Percentiles rank a stretch among this genome's conserved stretches.
Conservation (phyloP, 2,113 vertebrate genomes). For the Conger conger region DNA sequence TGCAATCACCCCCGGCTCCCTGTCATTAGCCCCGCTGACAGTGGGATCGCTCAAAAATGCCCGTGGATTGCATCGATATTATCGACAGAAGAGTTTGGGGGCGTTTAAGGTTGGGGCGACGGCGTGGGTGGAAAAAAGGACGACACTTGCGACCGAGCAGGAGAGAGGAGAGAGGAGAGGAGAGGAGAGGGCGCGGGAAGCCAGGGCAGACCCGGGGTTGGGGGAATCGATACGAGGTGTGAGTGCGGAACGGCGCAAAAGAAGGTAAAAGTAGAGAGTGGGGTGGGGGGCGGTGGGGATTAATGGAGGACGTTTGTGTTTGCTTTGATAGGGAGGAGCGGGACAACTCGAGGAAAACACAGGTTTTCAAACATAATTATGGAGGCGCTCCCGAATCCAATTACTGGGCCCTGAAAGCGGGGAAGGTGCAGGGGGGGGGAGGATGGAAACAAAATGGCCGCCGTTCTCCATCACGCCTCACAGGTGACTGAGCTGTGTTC, state of each 20-base stretch:
- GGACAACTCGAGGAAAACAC: slow-evolving; percentile 24
- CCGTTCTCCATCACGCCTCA: neutral
- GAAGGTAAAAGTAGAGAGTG: slow-evolving; percentile 18
- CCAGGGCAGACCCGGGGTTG: slow-evolving; percentile 35
- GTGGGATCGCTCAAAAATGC: slow-evolving; percentile 78
- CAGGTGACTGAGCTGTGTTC: neutral
- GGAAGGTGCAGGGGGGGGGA: too few relatives aligned
- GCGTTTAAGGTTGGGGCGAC: slow-evolving; percentile 68
- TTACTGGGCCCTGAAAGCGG: neutral
- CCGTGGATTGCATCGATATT: slow-evolving; percentile 86
- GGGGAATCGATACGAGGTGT: slow-evolving; percentile 63
- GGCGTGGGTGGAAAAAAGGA: slow-evolving; percentile 59
- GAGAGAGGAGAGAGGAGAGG: slow-evolving; percentile 48
- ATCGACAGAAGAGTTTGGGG: slow-evolving; percentile 77
- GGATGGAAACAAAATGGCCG: neutral
- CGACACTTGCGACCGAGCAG: slow-evolving; percentile 57
- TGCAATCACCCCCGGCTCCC: slow-evolving; percentile 65
- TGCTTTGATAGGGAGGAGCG: slow-evolving; percentile 15
- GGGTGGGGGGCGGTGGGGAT: neutral
- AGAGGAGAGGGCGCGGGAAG: slow-evolving; percentile 48
- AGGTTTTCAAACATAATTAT: slow-evolving; percentile 40
- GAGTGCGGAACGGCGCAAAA: slow-evolving; percentile 31
- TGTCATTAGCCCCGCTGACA: slow-evolving; percentile 73
- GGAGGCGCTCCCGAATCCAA: slow-evolving; percentile 24
- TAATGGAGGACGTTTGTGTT: slow-evolving; percentile 27